Evolutionary conservation across 1,140 invertebrate genomes (phyloP).

Genomic region (Cydia strobilella): DNA sequence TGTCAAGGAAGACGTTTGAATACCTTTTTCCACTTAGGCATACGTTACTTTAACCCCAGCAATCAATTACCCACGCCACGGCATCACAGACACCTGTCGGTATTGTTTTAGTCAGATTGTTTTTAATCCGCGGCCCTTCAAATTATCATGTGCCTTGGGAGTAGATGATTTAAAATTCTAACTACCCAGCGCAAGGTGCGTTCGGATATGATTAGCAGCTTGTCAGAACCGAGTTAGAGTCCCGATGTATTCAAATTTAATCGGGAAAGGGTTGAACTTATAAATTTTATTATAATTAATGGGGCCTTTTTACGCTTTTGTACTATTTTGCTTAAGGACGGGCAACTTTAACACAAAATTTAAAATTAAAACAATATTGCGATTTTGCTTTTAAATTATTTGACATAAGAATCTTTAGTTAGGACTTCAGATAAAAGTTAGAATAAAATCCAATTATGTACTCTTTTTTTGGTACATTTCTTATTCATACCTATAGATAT

Average conservation of each 20-base stretch:
- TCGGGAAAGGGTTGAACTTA: slow-evolving; percentile 63
- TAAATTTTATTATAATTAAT: slow-evolving; percentile 65
- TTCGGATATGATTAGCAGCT: slow-evolving; percentile 78
- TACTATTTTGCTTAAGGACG: neutral
- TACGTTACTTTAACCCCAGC: slow-evolving; percentile 1
- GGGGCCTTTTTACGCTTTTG: slow-evolving; percentile 39
- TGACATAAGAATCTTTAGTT: too few relatives aligned
- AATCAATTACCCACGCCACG: slow-evolving; percentile 13
- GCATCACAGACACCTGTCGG: slow-evolving; percentile 58
- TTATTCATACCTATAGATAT: too few relatives aligned
- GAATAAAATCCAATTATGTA: too few relatives aligned
- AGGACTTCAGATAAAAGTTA: too few relatives aligned
- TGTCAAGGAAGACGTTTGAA: slow-evolving; percentile 34
- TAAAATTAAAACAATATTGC: neutral
- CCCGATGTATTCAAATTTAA: slow-evolving; percentile 71
- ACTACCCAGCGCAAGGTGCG: slow-evolving; percentile 72
- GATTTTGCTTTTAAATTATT: too few relatives aligned
- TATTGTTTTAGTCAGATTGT: slow-evolving; percentile 61
- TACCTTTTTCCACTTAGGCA: neutral
- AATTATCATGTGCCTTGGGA: slow-evolving; percentile 60
- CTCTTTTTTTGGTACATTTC: too few relatives aligned
- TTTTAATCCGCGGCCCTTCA: slow-evolving; percentile 57
- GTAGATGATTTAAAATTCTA: slow-evolving; percentile 72
- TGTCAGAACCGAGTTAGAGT: slow-evolving; percentile 74
- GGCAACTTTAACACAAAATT: neutral